A percentile compares a stretch with the other conserved stretches of the same genome.
Evolutionary conservation across 2,888 invertebrate genomes (phyloP).

Genomic region (Malthinus seriepunctatus): DNA sequence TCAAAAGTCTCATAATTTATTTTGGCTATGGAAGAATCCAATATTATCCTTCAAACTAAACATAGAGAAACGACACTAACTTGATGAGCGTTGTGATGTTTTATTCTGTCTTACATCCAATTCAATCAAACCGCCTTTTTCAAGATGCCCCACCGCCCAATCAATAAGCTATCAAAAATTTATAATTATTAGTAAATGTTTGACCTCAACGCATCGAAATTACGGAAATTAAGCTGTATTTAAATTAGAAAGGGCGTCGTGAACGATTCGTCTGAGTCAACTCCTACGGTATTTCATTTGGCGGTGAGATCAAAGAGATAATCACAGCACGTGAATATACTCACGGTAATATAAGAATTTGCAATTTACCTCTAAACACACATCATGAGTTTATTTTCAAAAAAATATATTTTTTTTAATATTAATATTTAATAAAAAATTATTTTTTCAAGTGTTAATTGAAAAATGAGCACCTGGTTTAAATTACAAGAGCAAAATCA

Average conservation of each 20-base stretch:
- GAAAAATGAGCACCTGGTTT: constrained; percentile 43
- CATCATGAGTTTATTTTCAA: constrained; percentile 8
- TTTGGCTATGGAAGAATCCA: no score
- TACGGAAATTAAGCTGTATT: constrained; percentile 23
- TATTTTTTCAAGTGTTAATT: constrained; percentile 33
- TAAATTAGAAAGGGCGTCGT: constrained; percentile 28
- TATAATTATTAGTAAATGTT: constrained; percentile 6
- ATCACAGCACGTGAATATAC: constrained; percentile 28
- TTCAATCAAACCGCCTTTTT: no score
- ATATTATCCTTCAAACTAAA: no score
- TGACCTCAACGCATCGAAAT: constrained; percentile 15
- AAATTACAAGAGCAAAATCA: constrained; percentile 38
- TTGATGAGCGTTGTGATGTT: no score
- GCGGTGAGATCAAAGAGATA: constrained; percentile 34
- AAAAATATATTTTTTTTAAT: constrained; percentile 2
- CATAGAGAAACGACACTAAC: no score
- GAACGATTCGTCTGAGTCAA: constrained; percentile 14
- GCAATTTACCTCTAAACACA: constrained; percentile 34
- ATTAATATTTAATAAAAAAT: constrained; percentile 1
- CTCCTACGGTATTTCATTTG: constrained; percentile 27
- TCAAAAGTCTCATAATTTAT: no score
- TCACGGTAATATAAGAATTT: constrained; percentile 35
- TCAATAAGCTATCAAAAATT: not conserved
- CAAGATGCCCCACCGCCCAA: no score
- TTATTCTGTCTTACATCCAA: no score